phyloP scores from a whole-genome alignment of 2,113 vertebrate species.

The Equus przewalskii region DNA sequence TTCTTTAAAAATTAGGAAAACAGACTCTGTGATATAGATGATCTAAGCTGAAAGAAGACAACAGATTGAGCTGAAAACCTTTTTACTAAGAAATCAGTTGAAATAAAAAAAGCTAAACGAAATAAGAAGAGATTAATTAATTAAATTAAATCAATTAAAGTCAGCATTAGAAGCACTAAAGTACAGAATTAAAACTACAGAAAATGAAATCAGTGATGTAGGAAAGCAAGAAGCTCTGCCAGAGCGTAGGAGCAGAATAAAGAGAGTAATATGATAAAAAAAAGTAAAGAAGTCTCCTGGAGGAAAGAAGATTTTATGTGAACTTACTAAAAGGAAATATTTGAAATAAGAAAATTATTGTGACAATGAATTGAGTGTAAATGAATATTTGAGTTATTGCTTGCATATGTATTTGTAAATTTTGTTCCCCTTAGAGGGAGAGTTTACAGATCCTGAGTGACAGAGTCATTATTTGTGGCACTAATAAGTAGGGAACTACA shows the following conservation, averaged over 20 bases:
- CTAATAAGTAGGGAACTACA: not conserved
- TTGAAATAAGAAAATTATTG: conserved; percentile 31
- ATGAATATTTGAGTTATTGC: not conserved
- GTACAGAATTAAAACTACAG: not conserved
- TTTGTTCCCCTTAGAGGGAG: not conserved
- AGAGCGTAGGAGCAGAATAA: not conserved
- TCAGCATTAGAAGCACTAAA: not conserved
- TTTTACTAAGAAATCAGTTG: conserved; percentile 28
- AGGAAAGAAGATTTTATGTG: not conserved
- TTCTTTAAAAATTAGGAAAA: conserved; percentile 44
- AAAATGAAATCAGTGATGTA: not conserved
- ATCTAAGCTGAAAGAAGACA: conserved; percentile 20
- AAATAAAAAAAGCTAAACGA: conserved; percentile 2
- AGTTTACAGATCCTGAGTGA: not conserved
- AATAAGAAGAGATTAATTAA: conserved; percentile 28
- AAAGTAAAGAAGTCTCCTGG: not conserved
- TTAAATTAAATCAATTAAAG: conserved; percentile 21
- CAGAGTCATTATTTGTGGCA: not conserved
- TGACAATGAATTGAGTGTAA: not conserved
- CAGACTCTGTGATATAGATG: not conserved
- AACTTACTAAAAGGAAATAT: not conserved
- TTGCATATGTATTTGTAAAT: not conserved
- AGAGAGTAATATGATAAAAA: not conserved
- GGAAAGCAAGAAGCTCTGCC: not conserved
- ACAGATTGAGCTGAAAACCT: not conserved